Conservation (phyloP, 1,140 invertebrate species). For the Eumaeus atala region DNA sequence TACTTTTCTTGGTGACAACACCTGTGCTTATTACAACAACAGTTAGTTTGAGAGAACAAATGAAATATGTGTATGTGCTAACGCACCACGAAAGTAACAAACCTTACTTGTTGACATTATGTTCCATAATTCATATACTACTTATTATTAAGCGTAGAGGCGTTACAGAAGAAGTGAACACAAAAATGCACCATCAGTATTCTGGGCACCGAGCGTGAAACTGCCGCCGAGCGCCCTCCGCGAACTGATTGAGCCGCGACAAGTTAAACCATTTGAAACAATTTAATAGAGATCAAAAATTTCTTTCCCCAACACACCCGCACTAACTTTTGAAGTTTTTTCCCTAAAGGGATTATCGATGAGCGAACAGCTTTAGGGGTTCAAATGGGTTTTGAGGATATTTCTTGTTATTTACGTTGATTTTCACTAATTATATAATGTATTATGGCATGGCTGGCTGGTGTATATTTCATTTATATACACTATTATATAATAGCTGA, state of each 20-base stretch:
- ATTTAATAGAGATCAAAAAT: conserved; percentile 75
- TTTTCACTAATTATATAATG: conserved; percentile 6
- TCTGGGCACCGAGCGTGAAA: conserved; percentile 48
- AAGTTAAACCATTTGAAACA: conserved; percentile 75
- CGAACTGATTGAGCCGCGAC: conserved; percentile 72
- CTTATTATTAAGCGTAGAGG: conserved; percentile 13
- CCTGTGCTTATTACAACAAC: no score
- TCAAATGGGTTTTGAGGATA: conserved; percentile 55
- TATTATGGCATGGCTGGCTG: no score
- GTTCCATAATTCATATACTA: neutral
- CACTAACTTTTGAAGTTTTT: conserved; percentile 74
- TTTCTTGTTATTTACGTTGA: conserved; percentile 28
- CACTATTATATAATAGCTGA: no score
- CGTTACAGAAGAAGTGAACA: conserved; percentile 20
- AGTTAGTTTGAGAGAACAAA: no score
- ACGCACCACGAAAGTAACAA: no score
- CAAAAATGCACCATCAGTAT: conserved; percentile 48
- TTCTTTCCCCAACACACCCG: conserved; percentile 55
- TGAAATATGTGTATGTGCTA: no score
- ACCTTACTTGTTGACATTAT: neutral
- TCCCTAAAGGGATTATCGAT: conserved; percentile 71
- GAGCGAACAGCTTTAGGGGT: conserved; percentile 56
- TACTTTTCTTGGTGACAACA: no score
- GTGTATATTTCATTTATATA: no score
- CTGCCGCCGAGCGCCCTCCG: conserved; percentile 32